Conservation (phyloP, 64 coral and sea anemone species). For the Dendrophyllia cribrosa region DNA sequence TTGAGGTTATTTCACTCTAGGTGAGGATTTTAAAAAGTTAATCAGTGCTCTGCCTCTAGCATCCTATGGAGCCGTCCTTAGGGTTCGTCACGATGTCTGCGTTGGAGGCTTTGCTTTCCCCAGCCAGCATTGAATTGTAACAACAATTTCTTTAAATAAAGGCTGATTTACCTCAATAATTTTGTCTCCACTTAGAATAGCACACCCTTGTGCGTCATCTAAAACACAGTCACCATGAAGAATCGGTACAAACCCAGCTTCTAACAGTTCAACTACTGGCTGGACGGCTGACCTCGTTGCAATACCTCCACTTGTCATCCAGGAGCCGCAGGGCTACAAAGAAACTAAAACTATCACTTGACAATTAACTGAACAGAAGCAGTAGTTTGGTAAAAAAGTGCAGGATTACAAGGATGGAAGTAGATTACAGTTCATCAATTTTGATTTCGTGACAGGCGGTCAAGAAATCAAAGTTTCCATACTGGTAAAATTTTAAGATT, state of each 20-base stretch:
- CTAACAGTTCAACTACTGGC: conserved; percentile 67
- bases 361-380: background rate
- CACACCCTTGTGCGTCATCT: conserved; percentile 71
- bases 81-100: too few species aligned
- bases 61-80: too few species aligned
- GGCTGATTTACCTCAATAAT: conserved; percentile 78
- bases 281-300: conserved; percentile 49
- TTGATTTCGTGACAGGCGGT: too few species aligned
- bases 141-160: background rate
- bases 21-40: too few species aligned
- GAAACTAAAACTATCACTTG: background rate
- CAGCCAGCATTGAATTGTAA: too few species aligned
- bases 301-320: conserved; percentile 67
- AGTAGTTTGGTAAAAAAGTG: background rate
- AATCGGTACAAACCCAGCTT: conserved; percentile 80
- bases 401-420: too few species aligned
- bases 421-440: too few species aligned
- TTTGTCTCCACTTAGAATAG: conserved; percentile 92
- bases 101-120: too few species aligned
- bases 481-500: too few species aligned
- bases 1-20: too few species aligned
- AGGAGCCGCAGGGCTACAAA: conserved; percentile 73
- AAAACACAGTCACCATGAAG: conserved; percentile 92
- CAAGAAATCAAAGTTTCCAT: too few species aligned
- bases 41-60: too few species aligned